Evolutionary conservation across 2,113 vertebrate genomes (phyloP).

Genomic region (Cairina moschata): DNA sequence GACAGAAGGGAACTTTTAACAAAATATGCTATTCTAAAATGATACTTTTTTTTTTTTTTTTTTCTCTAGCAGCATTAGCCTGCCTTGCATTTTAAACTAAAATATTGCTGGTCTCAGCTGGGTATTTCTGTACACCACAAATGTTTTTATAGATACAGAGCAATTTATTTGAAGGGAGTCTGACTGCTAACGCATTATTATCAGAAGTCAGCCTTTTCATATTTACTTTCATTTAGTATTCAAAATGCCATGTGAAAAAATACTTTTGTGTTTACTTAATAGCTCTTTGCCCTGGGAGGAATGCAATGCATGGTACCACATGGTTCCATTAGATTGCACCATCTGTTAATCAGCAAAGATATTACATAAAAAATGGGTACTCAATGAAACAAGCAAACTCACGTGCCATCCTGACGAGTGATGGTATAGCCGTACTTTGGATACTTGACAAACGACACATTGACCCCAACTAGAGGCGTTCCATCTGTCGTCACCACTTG

Average conservation of each 20-base stretch:
- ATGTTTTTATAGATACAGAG: conserved; percentile 47
- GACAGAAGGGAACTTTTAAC: conserved; percentile 65
- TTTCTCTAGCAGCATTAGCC: background rate
- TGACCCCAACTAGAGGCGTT: conserved; percentile 96
- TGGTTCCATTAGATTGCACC: conserved; percentile 24
- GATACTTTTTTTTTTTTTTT: background rate
- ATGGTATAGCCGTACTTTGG: conserved; percentile 97
- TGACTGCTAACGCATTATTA: conserved; percentile 27
- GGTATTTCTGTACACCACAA: conserved; percentile 47
- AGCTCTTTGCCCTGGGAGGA: conserved; percentile 48
- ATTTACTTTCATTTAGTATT: conserved; percentile 63
- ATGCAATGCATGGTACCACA: background rate
- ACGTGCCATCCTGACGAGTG: conserved; percentile 98
- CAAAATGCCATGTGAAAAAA: conserved; percentile 40
- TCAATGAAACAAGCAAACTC: conserved; percentile 74
- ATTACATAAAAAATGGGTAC: background rate
- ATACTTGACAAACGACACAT: conserved; percentile 98
- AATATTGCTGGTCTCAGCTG: conserved; percentile 62
- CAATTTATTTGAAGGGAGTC: conserved; percentile 41
- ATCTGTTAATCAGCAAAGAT: conserved; percentile 28
- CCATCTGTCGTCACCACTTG: conserved; percentile 98
- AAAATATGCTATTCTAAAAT: conserved; percentile 49
- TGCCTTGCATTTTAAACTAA: conserved; percentile 69
- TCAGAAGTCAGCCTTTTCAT: conserved; percentile 25
- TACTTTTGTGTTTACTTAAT: conserved; percentile 45